Evolutionary conservation across 2,113 vertebrate genomes (phyloP).

Genomic region (Lethenteron camtschaticum): DNA sequence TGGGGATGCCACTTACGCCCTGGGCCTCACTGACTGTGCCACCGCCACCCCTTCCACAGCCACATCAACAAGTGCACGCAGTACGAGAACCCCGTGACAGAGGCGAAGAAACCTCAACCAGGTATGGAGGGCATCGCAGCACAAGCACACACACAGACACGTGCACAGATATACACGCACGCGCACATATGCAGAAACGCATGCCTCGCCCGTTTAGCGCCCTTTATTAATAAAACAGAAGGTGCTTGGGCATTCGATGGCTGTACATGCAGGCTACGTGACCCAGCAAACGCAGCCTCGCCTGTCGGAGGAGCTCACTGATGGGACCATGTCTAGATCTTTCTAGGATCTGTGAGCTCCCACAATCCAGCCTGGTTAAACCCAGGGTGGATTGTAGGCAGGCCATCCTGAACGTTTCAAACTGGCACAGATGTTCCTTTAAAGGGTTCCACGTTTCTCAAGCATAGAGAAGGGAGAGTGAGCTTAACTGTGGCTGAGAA

Average conservation of each 20-base stretch:
- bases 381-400: too few species aligned
- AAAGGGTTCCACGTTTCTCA: too few species aligned
- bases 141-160: conserved; percentile 76
- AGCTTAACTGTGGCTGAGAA: too few species aligned
- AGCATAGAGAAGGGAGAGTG: too few species aligned
- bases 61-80: conserved; percentile 98
- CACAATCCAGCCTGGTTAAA: too few species aligned
- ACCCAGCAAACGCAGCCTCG: neutral
- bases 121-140: conserved; percentile 57
- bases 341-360: too few species aligned
- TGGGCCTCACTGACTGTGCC: too few species aligned
- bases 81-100: conserved; percentile 85
- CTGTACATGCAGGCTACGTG: conserved; percentile 5
- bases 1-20: too few species aligned
- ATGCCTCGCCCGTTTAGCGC: conserved; percentile 1
- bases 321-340: too few species aligned
- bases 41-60: conserved; percentile 24
- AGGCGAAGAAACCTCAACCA: conserved; percentile 39
- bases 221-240: conserved; percentile 8
- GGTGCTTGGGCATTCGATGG: conserved; percentile 8
- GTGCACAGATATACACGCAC: conserved; percentile 65
- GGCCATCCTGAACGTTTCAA: too few species aligned
- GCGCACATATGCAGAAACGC: conserved; percentile 84
- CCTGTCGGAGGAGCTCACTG: too few species aligned
- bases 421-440: too few species aligned